Conservation (phyloP, 2,797 vertebrate genomes). For the Mus spretus region DNA sequence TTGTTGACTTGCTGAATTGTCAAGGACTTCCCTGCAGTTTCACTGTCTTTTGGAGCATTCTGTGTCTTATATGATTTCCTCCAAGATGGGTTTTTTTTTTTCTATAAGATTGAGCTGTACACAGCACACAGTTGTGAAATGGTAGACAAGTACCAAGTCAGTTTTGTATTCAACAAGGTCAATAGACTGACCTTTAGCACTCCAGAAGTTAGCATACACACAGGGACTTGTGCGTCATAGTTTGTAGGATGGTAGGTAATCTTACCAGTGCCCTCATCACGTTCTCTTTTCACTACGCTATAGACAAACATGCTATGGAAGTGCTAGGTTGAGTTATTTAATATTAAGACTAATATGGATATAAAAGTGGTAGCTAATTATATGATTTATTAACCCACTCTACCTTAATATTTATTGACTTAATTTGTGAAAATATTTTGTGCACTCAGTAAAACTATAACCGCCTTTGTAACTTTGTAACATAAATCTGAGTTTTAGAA, state of each 20-base stretch:
- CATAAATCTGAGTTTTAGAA: constrained; percentile 27
- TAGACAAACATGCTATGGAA: neutral
- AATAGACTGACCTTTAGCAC: too few relatives aligned
- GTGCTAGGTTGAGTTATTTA: neutral
- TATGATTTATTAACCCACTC: neutral
- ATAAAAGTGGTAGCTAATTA: neutral
- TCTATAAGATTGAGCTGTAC: neutral
- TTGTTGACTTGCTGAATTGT: neutral
- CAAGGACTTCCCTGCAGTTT: neutral
- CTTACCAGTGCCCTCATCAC: too few relatives aligned
- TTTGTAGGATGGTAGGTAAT: neutral
- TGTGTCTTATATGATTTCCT: neutral
- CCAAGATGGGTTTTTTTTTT: neutral
- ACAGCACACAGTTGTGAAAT: neutral
- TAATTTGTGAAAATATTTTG: constrained; percentile 8
- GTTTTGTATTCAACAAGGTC: neutral
- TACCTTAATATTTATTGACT: neutral
- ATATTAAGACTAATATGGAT: constrained; percentile 2
- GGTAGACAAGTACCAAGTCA: neutral
- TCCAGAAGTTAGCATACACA: neutral
- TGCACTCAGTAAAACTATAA: neutral
- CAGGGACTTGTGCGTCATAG: neutral
- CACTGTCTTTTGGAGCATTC: neutral
- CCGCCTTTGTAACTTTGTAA: neutral
- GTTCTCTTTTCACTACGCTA: neutral